Evolutionary conservation across 2,888 invertebrate species (phyloP).

Genomic region (Pandemis heparana): DNA sequence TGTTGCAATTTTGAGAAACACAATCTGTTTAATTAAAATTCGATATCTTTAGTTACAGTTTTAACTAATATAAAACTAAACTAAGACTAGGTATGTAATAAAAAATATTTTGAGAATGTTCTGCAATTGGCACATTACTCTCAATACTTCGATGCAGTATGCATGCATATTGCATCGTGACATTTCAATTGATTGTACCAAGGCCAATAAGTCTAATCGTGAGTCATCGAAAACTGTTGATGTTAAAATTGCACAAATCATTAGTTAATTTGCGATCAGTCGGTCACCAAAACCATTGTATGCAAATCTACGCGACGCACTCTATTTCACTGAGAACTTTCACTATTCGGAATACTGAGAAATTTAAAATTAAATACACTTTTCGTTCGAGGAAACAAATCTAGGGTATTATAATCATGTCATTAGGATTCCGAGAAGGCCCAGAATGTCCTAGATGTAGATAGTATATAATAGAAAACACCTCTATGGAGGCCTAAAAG

Average conservation of each 20-base stretch:
- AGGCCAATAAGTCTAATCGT: background rate
- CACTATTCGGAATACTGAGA: background rate
- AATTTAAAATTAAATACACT: background rate
- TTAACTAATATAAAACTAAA: too few relatives aligned
- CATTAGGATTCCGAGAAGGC: background rate
- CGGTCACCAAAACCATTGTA: conserved; percentile 30
- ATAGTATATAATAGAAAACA: too few relatives aligned
- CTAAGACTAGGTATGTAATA: too few relatives aligned
- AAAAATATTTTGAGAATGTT: too few relatives aligned
- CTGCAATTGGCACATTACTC: too few relatives aligned
- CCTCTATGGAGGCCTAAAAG: too few relatives aligned
- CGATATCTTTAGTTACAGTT: too few relatives aligned
- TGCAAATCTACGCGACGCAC: conserved; percentile 14
- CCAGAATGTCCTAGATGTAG: background rate
- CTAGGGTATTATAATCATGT: background rate
- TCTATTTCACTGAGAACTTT: background rate
- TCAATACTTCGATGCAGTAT: too few relatives aligned
- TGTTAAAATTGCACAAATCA: background rate
- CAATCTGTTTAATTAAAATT: too few relatives aligned
- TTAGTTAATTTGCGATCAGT: background rate
- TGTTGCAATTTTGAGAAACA: too few relatives aligned
- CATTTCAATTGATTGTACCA: too few relatives aligned
- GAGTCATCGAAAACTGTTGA: background rate
- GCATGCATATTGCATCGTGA: too few relatives aligned
- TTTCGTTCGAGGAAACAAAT: background rate